These are phyloP conservation scores for Allobates femoralis DNA, from an alignment of 2,797 vertebrate species.

Conservation along the genomic window DNA sequence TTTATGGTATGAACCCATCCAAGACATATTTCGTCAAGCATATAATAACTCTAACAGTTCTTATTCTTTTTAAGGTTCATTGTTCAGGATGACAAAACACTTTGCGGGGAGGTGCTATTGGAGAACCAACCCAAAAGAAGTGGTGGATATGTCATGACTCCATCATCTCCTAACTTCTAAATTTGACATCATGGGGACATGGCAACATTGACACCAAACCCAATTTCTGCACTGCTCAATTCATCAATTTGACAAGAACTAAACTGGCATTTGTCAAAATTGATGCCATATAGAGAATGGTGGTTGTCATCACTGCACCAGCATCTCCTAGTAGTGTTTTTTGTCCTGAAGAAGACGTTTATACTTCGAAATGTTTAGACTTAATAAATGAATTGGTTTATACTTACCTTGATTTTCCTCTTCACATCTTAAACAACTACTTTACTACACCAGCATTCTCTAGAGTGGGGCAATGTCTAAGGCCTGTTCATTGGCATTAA, in stretches of 20 bases:
- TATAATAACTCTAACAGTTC: no score
- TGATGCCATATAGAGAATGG: not conserved
- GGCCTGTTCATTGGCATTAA: not conserved
- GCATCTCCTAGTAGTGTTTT: no score
- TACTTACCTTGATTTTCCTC: no score
- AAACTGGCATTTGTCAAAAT: not conserved
- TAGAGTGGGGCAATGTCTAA: not conserved
- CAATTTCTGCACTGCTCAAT: no score
- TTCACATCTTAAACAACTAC: no score
- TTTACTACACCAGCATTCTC: not conserved
- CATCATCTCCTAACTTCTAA: not conserved
- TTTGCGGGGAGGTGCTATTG: no score
- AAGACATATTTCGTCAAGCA: no score
- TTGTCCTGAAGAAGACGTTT: no score
- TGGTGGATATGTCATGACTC: not conserved
- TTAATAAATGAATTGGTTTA: no score
- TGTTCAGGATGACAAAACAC: no score
- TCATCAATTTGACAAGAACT: not conserved
- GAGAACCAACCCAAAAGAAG: not conserved
- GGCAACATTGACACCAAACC: not conserved
- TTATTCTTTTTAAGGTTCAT: not conserved
- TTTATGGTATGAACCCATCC: no score
- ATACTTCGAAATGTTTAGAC: no score
- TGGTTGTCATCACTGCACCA: not conserved
- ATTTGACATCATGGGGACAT: not conserved